These are phyloP conservation scores for Aphidoletes aphidimyza DNA, from an alignment of 2,888 invertebrate genomes.

Conservation along the genomic window DNA sequence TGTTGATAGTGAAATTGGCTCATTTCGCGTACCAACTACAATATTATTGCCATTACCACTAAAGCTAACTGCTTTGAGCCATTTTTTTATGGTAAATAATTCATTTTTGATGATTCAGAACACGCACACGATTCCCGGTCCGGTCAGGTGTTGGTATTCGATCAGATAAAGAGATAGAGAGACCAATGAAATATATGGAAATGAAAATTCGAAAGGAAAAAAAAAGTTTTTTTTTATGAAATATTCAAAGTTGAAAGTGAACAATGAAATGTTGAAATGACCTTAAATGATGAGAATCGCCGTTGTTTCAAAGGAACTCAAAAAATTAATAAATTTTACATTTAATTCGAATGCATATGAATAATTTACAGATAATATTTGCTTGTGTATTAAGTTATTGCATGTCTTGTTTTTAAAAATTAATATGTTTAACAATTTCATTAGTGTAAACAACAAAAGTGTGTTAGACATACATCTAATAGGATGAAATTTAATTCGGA, in stretches of 20 bases:
- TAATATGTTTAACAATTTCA: too few relatives aligned
- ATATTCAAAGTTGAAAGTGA: background rate
- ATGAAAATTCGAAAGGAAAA: background rate
- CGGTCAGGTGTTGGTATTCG: too few relatives aligned
- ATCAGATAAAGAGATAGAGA: background rate
- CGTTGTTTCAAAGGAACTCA: too few relatives aligned
- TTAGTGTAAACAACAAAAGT: too few relatives aligned
- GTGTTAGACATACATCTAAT: too few relatives aligned
- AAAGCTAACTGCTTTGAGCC: constrained; percentile 63
- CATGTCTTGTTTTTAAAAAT: too few relatives aligned
- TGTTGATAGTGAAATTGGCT: constrained; percentile 82
- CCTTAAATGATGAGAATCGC: background rate
- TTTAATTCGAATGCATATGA: too few relatives aligned
- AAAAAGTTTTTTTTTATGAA: background rate
- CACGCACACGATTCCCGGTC: background rate
- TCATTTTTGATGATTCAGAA: background rate
- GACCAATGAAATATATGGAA: background rate
- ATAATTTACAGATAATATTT: too few relatives aligned
- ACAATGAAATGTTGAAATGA: background rate
- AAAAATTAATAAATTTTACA: too few relatives aligned
- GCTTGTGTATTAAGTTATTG: too few relatives aligned
- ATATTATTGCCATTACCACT: constrained; percentile 57
- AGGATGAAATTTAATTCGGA: too few relatives aligned
- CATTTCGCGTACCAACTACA: constrained; percentile 65
- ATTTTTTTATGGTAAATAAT: background rate